Conservation (phyloP, 2,797 vertebrate genomes). For the Botia kubotai region DNA sequence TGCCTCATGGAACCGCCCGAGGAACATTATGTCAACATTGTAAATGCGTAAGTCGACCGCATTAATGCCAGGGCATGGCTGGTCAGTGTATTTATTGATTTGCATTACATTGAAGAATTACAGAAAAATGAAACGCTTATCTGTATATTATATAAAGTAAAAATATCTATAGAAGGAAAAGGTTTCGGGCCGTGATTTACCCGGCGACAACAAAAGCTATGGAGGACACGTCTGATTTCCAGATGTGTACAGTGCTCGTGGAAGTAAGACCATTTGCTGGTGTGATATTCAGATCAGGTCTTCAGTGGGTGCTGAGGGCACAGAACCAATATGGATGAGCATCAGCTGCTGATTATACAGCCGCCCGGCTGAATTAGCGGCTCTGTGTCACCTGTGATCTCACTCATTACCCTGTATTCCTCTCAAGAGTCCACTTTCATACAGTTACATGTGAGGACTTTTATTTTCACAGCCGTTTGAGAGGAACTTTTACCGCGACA, state of each 20-base stretch:
- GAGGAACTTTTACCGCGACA: background rate
- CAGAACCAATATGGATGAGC: conserved; percentile 44
- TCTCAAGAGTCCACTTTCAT: conserved; percentile 37
- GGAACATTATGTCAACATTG: conserved; percentile 44
- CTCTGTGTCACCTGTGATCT: conserved; percentile 54
- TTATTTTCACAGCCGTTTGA: conserved; percentile 45
- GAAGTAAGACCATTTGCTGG: conserved; percentile 16
- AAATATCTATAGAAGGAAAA: background rate
- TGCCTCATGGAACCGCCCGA: conserved; percentile 32
- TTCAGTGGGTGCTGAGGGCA: conserved; percentile 34
- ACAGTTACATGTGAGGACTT: conserved; percentile 50
- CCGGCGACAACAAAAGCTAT: conserved; percentile 12
- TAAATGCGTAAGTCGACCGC: conserved; percentile 30
- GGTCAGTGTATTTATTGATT: conserved; percentile 30
- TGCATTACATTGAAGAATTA: background rate
- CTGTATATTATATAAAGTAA: background rate
- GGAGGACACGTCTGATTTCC: conserved; percentile 2
- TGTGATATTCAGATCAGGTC: conserved; percentile 27
- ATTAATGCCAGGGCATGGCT: conserved; percentile 31
- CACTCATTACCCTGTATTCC: conserved; percentile 54
- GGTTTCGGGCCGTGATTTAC: background rate
- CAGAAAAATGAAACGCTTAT: background rate
- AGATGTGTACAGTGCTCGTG: conserved; percentile 7
- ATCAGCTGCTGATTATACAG: conserved; percentile 47
- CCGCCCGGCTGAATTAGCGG: conserved; percentile 47